Evolutionary conservation across 2,888 invertebrate species (phyloP).

Genomic region (Erebia palarica): DNA sequence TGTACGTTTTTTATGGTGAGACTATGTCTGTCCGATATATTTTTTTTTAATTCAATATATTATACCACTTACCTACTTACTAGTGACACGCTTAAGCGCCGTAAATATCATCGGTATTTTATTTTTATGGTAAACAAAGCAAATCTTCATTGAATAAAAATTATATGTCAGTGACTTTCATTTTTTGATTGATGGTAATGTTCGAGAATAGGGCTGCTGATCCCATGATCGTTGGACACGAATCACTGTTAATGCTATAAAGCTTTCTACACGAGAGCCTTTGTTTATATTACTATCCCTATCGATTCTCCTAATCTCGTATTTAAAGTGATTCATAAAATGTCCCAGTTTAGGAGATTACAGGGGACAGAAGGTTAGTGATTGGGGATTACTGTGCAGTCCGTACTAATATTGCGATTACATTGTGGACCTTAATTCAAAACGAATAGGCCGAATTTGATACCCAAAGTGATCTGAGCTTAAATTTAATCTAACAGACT

Average conservation of each 20-base stretch:
- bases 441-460: conserved; percentile 16
- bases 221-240: background rate
- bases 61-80: too few relatives aligned
- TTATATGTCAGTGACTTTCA: too few relatives aligned
- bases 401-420: conserved; percentile 24
- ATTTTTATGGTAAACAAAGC: too few relatives aligned
- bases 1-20: too few relatives aligned
- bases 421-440: conserved; percentile 15
- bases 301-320: conserved; percentile 13
- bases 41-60: too few relatives aligned
- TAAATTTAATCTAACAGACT: background rate
- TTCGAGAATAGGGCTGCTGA: too few relatives aligned
- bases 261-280: too few relatives aligned
- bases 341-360: conserved; percentile 21
- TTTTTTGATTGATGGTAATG: too few relatives aligned
- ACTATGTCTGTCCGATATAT: too few relatives aligned
- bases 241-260: background rate
- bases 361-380: conserved; percentile 28
- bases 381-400: conserved; percentile 20
- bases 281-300: conserved; percentile 1
- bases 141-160: too few relatives aligned
- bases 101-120: too few relatives aligned
- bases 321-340: conserved; percentile 23
- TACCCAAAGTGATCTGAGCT: background rate
- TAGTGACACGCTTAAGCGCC: too few relatives aligned